Percentiles rank a stretch among this genome's conserved stretches.
Evolutionary conservation across 2,113 vertebrate genomes (phyloP).

Genomic region (Mirounga angustirostris): DNA sequence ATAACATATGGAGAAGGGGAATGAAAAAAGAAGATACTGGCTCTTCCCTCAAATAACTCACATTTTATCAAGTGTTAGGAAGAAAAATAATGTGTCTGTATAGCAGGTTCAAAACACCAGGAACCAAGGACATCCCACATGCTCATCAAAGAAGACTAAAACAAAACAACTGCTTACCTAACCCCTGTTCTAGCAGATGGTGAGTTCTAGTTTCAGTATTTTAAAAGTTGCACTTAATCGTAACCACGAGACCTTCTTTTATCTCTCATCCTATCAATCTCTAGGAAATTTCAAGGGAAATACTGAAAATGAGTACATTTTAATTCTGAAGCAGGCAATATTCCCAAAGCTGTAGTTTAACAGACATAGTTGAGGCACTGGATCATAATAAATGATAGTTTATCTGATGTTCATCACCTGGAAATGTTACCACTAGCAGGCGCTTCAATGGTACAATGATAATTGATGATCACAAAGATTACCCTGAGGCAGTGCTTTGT

Average conservation of each 20-base stretch:
- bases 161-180: neutral
- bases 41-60: neutral
- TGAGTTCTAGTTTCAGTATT: neutral
- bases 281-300: conserved; percentile 46
- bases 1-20: neutral
- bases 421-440: neutral
- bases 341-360: conserved; percentile 7
- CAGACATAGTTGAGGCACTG: neutral
- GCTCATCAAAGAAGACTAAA: neutral
- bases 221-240: neutral
- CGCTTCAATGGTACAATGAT: neutral
- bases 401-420: conserved; percentile 1
- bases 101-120: neutral
- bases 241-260: neutral
- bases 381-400: conserved; percentile 15
- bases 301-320: conserved; percentile 21
- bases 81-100: neutral
- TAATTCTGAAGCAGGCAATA: conserved; percentile 37
- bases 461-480: conserved; percentile 16
- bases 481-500: neutral
- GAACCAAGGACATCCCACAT: neutral
- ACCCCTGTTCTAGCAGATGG: neutral
- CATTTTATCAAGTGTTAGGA: neutral
- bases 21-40: neutral
- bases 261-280: neutral